Conservation (phyloP, 1,140 invertebrate species). For the Leptonema lineaticorne region DNA sequence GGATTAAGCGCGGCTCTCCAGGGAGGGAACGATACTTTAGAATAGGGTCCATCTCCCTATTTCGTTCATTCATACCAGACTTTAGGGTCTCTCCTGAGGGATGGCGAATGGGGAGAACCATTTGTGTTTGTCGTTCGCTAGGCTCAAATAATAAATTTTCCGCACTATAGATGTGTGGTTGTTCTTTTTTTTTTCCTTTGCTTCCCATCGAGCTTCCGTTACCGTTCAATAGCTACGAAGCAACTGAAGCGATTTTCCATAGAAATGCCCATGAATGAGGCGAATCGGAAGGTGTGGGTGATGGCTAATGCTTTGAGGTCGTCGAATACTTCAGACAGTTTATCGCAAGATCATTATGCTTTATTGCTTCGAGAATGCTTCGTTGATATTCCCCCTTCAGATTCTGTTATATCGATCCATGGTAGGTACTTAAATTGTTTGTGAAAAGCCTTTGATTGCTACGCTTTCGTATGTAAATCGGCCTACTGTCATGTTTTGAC, state of each 20-base stretch:
- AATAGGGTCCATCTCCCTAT: neutral
- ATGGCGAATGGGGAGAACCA: slow-evolving; percentile 5
- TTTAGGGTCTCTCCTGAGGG: neutral
- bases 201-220: neutral
- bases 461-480: too few relatives aligned
- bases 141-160: slow-evolving; percentile 11
- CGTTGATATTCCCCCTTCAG: too few relatives aligned
- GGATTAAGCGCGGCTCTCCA: neutral
- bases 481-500: too few relatives aligned
- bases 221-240: neutral
- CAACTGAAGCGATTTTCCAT: neutral
- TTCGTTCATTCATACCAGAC: neutral
- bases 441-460: too few relatives aligned
- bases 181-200: neutral
- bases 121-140: slow-evolving; percentile 19
- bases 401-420: too few relatives aligned
- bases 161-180: neutral
- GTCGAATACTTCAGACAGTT: neutral
- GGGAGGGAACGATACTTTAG: slow-evolving; percentile 1
- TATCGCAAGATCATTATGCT: neutral
- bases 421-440: too few relatives aligned
- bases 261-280: neutral
- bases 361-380: neutral
- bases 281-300: neutral
- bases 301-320: neutral